Conservation (phyloP, 1,140 invertebrate genomes). For the Pogonognathellus flavescens region DNA sequence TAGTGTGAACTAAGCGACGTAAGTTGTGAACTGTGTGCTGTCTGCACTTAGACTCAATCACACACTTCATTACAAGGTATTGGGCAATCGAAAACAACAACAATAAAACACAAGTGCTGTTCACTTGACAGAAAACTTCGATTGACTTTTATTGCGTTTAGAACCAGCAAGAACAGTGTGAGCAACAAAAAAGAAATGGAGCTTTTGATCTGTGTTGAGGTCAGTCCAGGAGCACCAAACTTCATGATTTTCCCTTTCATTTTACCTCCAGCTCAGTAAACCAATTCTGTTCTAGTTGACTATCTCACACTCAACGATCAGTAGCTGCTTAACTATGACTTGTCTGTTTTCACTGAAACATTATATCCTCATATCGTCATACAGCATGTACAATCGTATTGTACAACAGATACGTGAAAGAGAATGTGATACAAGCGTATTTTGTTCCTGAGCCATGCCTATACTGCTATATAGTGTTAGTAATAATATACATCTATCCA, state of each 20-base stretch:
- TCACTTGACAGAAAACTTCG: constrained; percentile 4
- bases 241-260: neutral
- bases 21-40: neutral
- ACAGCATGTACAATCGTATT: too few species aligned
- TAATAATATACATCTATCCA: too few species aligned
- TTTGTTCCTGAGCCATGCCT: too few species aligned
- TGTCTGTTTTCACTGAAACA: too few species aligned
- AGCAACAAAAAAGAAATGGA: neutral
- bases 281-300: neutral
- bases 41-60: neutral
- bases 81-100: constrained; percentile 4
- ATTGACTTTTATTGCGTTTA: constrained; percentile 5
- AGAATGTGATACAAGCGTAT: too few species aligned
- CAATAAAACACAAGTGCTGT: constrained; percentile 9
- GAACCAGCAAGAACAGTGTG: neutral
- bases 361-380: too few species aligned
- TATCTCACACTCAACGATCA: neutral
- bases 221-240: constrained; percentile 3
- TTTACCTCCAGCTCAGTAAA: neutral
- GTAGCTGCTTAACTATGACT: neutral
- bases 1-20: too few species aligned
- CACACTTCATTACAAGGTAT: constrained; percentile 5
- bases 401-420: too few species aligned
- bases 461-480: too few species aligned
- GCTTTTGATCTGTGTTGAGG: constrained; percentile 3